These are phyloP conservation scores for Ametastegia equiseti DNA, from an alignment of 2,888 invertebrate genomes.

Conservation along the genomic window DNA sequence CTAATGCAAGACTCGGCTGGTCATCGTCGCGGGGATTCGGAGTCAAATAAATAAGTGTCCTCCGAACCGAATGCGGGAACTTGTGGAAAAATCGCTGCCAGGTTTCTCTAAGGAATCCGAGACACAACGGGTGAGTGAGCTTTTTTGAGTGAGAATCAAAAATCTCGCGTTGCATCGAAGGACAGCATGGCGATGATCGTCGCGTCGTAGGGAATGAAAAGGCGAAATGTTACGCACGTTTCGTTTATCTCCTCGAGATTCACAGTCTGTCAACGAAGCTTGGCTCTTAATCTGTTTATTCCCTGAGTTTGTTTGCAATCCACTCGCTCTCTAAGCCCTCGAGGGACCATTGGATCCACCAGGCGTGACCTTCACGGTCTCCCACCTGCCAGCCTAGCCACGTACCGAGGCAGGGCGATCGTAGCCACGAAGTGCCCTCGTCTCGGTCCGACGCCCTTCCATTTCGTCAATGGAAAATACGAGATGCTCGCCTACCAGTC, in stretches of 20 bases:
- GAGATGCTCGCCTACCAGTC: background rate
- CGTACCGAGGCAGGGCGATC: background rate
- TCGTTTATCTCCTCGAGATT: conserved; percentile 9
- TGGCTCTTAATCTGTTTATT: conserved; percentile 31
- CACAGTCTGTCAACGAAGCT: conserved; percentile 33
- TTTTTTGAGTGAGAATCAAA: background rate
- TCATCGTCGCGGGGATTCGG: background rate
- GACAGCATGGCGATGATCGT: no score
- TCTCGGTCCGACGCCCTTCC: background rate
- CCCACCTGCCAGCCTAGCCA: background rate
- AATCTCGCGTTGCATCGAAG: background rate
- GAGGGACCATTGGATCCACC: background rate
- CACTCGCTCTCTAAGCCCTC: conserved; percentile 17
- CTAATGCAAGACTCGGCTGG: conserved; percentile 59
- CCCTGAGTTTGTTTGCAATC: conserved; percentile 33
- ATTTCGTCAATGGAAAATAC: background rate
- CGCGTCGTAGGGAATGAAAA: no score
- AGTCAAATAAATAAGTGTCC: background rate
- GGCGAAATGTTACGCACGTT: background rate
- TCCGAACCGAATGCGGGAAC: background rate
- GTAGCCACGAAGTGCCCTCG: conserved; percentile 3
- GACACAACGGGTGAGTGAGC: no score
- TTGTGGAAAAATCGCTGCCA: background rate
- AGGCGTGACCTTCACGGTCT: conserved; percentile 15
- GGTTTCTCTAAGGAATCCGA: no score